Base-by-base conservation (phyloP, 1,140 invertebrate species). In the Anoplolepis gracilipes region DNA sequence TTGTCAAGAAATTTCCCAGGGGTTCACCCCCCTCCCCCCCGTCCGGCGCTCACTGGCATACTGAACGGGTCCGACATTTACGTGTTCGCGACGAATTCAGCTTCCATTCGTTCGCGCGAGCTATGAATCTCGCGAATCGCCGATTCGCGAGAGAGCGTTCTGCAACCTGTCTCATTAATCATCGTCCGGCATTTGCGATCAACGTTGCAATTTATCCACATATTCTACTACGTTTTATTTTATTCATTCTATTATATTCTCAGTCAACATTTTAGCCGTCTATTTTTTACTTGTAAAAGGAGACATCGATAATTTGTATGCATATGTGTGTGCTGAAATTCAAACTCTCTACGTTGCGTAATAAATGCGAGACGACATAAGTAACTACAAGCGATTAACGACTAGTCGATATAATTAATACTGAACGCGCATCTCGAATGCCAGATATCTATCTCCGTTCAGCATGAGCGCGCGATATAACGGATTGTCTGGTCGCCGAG, bases 1-100 rank as follows among this genome's bases (percentile, higher is more conserved):
- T 90, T 88, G 88, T 90, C 89, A 90, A 90, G 90, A 90, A 90
- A 90, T 90, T 90, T 90, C 90, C 90, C 90, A 90, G 62, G 87
- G 89, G 89, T 65, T 76, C 42, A 82, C 69, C 84, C 70, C 46
- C n/a, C n/a, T n/a, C n/a, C n/a, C n/a, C n/a, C n/a, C n/a, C n/a
- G n/a, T n/a, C n/a, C 62, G 55, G 81, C 78, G 90, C 75, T n/a
- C 77, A 79, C 82, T 28, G 87, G 89, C 88, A 90, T 90, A 90
- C 89, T 87, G 88, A 90, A 39, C 61, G 84, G 46, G 55, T 67
- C 82, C 79, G 49, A 57, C 42, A 72, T 82, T 82, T 67, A 61
- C 78, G 49, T 49, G 53, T 25, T 49, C 78, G 42, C 76, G n/a
- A 19, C 53, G 57, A 57, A 64, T 88, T 55, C 65, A 19, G 33